phyloP scores from a whole-genome alignment of 2,113 vertebrate species.

The Xenopus tropicalis region UCB_Xtro_10.0 CM004445.2:125502001-125502500 shows the following conservation, averaged over 20 bases:
- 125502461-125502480: constrained; percentile 47
- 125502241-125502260: neutral
- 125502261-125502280: constrained; percentile 60
- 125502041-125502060: constrained; percentile 3
- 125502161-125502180: constrained; percentile 17
- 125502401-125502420: constrained; percentile 54
- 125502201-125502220: constrained; percentile 18
- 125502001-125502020: neutral
- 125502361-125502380: constrained; percentile 77
- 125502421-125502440: constrained; percentile 68
- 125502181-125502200: neutral
- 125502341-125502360: constrained; percentile 74
- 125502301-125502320: constrained; percentile 76
- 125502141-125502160: neutral
- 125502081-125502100: neutral
- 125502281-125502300: constrained; percentile 61
- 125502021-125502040: constrained; percentile 3
- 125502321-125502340: constrained; percentile 65
- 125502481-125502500: constrained; percentile 30
- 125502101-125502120: neutral
- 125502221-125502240: neutral
- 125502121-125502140: neutral
- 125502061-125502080: neutral
- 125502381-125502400: constrained; percentile 74
- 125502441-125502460: constrained; percentile 47